Conservation (phyloP, 2,888 invertebrate species). For the Drosophila paracracens region DNA sequence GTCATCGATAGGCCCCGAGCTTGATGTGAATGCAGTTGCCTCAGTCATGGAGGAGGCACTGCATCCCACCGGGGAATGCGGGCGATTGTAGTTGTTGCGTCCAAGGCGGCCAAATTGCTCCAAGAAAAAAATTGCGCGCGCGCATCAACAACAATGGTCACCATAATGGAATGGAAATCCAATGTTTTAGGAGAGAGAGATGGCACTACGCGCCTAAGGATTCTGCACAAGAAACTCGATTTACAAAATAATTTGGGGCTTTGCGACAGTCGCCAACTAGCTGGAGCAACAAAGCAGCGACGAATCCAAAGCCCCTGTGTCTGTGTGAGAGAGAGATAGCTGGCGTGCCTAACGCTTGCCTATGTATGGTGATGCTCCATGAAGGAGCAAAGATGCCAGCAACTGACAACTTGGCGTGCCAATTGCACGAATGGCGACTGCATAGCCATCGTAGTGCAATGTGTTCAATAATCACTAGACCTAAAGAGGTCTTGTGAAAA, state of each 20-base stretch:
- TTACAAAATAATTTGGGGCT: slow-evolving; percentile 33
- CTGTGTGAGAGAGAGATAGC: slow-evolving; percentile 4
- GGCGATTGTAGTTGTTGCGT: slow-evolving; percentile 21
- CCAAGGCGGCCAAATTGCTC: slow-evolving; percentile 46
- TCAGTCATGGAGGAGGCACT: neutral
- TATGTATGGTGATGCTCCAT: slow-evolving; percentile 5
- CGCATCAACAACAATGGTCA: slow-evolving; percentile 27
- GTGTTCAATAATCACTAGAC: neutral
- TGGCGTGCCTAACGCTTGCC: slow-evolving; percentile 64
- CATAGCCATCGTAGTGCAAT: slow-evolving; percentile 80
- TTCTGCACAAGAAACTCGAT: slow-evolving; percentile 56
- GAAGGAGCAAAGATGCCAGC: slow-evolving; percentile 4
- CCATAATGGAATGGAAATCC: slow-evolving; percentile 19
- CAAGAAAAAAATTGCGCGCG: slow-evolving; percentile 32
- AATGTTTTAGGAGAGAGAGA: slow-evolving; percentile 19
- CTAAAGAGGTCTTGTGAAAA: slow-evolving; percentile 18
- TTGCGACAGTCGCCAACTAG: slow-evolving; percentile 44
- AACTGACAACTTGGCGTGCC: slow-evolving; percentile 65
- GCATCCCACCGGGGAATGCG: slow-evolving; percentile 36
- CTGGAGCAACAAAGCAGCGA: slow-evolving; percentile 56
- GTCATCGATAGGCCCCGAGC: slow-evolving; percentile 63
- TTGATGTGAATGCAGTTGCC: slow-evolving; percentile 17
- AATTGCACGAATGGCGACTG: slow-evolving; percentile 81
- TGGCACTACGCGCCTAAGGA: slow-evolving; percentile 55
- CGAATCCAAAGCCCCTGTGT: slow-evolving; percentile 48